Evolutionary conservation across 2,888 invertebrate genomes (phyloP).

Genomic region (Dolomedes plantarius): DNA sequence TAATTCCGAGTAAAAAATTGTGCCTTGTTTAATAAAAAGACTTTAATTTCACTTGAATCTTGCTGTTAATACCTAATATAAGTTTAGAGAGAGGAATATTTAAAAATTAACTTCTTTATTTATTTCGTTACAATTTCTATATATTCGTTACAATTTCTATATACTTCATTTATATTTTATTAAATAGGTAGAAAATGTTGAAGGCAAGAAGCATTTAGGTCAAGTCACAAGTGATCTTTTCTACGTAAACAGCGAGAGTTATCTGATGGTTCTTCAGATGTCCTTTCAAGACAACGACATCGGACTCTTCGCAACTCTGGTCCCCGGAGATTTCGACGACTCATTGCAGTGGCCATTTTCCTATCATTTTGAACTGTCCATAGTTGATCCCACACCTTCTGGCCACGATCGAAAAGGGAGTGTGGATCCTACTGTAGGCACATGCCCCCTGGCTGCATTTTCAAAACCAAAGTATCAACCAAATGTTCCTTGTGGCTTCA

Average conservation of each 20-base stretch:
- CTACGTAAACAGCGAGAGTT: conserved; percentile 64
- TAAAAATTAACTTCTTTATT: no score
- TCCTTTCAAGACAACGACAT: conserved; percentile 48
- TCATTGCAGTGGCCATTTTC: conserved; percentile 72
- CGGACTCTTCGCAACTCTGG: conserved; percentile 57
- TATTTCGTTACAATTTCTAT: no score
- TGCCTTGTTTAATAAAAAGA: no score
- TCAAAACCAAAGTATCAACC: conserved; percentile 49
- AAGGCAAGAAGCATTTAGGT: conserved; percentile 54
- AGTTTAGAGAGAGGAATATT: no score
- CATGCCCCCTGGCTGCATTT: conserved; percentile 56
- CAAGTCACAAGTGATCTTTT: conserved; percentile 42
- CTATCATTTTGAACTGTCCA: conserved; percentile 71
- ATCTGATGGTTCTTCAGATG: conserved; percentile 55
- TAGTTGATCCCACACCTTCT: conserved; percentile 68
- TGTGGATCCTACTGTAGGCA: conserved; percentile 48
- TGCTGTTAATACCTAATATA: no score
- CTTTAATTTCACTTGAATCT: no score
- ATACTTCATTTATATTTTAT: no score
- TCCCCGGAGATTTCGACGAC: conserved; percentile 49
- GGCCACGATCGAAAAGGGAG: conserved; percentile 30
- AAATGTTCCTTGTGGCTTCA: conserved; percentile 66
- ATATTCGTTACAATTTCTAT: no score
- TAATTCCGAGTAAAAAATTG: no score
- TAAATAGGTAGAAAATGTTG: conserved; percentile 64